Evolutionary conservation across 1,140 invertebrate genomes (phyloP).

Genomic region (Platyscapa corneri): DNA sequence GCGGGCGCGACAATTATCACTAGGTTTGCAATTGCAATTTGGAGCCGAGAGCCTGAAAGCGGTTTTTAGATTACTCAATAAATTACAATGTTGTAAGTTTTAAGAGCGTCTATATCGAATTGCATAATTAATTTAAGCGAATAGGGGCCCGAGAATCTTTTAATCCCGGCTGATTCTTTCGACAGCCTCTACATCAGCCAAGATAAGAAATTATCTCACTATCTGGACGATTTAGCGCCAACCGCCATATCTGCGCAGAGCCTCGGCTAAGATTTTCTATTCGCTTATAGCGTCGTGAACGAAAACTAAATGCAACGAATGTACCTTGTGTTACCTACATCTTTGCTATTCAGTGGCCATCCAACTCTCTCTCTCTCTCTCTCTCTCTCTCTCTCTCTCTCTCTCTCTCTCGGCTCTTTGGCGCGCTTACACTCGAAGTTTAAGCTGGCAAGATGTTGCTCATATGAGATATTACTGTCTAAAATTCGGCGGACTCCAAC

Average conservation of each 20-base stretch:
- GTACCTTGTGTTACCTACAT: constrained; percentile 8
- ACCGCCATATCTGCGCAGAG: too few species aligned
- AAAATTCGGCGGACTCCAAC: constrained; percentile 48
- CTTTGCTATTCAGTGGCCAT: constrained; percentile 15
- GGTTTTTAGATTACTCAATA: constrained; percentile 74
- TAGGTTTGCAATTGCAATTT: constrained; percentile 72
- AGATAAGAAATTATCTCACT: not conserved
- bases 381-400: constrained; percentile 27
- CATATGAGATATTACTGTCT: constrained; percentile 29
- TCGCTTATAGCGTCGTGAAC: too few species aligned
- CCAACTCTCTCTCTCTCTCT: not conserved
- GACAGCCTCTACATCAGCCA: not conserved
- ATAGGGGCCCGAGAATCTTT: too few species aligned
- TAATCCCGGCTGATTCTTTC: too few species aligned
- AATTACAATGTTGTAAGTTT: constrained; percentile 72
- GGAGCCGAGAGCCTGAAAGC: constrained; percentile 67
- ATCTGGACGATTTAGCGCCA: not conserved
- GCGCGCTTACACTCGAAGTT: constrained; percentile 29
- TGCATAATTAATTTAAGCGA: not conserved
- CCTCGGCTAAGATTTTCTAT: too few species aligned
- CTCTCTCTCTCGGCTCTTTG: constrained; percentile 36
- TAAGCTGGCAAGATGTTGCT: constrained; percentile 7
- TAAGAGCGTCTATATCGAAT: constrained; percentile 62
- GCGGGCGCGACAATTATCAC: constrained; percentile 70
- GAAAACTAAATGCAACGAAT: not conserved